A percentile compares a stretch with the other conserved stretches of the same genome.
Evolutionary conservation across 2,888 invertebrate species (phyloP).

Genomic region (Tetragonula carbonaria): DNA sequence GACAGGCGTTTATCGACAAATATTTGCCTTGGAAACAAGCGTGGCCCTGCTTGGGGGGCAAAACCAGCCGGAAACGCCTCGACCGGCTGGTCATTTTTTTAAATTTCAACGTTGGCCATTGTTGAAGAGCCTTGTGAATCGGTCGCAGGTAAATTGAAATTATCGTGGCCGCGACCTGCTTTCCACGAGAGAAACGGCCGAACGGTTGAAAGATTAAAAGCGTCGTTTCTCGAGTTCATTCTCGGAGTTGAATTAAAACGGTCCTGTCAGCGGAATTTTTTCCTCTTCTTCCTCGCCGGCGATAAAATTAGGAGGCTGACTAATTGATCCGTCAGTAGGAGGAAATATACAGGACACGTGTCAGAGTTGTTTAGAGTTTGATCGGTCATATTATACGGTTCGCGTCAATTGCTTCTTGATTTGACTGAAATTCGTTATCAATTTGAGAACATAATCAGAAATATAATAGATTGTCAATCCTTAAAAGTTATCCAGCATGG

Average conservation of each 20-base stretch:
- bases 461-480: too few species aligned
- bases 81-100: background rate
- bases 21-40: conserved; percentile 30
- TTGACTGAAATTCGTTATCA: too few species aligned
- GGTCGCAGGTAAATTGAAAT: conserved; percentile 48
- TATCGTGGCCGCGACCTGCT: conserved; percentile 8
- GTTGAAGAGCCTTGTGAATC: conserved; percentile 3
- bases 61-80: background rate
- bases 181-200: conserved; percentile 5
- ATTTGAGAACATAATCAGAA: too few species aligned
- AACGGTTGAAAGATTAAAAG: conserved; percentile 56
- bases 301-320: conserved; percentile 24
- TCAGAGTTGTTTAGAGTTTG: background rate
- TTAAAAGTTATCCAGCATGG: too few species aligned
- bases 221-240: conserved; percentile 32
- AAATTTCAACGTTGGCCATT: conserved; percentile 29
- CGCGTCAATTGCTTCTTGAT: too few species aligned
- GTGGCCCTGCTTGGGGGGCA: background rate
- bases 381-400: background rate
- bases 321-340: conserved; percentile 55
- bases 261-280: conserved; percentile 38
- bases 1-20: conserved; percentile 41
- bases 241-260: conserved; percentile 36
- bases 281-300: background rate
- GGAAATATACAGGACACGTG: background rate